Base-by-base conservation (phyloP, 2,888 invertebrate genomes). In the Drosophila affinis region DNA sequence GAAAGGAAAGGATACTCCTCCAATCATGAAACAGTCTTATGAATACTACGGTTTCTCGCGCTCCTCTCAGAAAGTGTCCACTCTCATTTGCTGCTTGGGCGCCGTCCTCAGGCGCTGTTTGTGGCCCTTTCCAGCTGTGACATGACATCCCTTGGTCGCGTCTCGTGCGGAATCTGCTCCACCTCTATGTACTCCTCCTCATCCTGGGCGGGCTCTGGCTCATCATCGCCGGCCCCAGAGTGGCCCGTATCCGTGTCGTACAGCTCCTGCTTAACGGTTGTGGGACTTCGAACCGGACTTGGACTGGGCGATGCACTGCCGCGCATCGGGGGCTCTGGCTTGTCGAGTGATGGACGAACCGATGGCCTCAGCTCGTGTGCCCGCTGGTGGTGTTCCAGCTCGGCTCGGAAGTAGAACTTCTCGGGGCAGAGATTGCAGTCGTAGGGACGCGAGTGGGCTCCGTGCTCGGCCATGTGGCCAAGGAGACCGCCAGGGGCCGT, bases 371-470 rank as follows among this genome's bases (percentile, higher is more conserved):
- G 75, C 74, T 94, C 94, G 73, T 94, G 94, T 14, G 94, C 93
- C 56, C 94, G 93, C 10, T 94, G 93, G 90, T 98, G 98, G 90
- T 98, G 98, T 83, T 98, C 97, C 4, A 98, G 92, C 90, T 98
- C 98, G 0, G 97, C 96, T 39, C 97, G 94, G 93, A 98, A 98
- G 93, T 97, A 98, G 93, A 97, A 98, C 81, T 96, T 96, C 75
- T 96, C 94, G 1, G 95, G 95, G 90, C 98, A 98, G 17, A 95
- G 93, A 12, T 94, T 94, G 90, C 98, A 98, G 90, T 97, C 96
- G 91, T 98, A 98, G 0, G 97, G 97, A 21, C 96, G 94, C 1
- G 96, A 95, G 12, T 96, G 95, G 1, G 95, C 77, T 0, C 97
- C 96, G 90, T 98, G 98, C 90, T 98, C 98, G 0, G 95, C 93